Evolutionary conservation across 2,113 vertebrate species (phyloP), one percentile per base, ranked within the genome.

Genomic region (Xyliphius kryptos): DNA sequence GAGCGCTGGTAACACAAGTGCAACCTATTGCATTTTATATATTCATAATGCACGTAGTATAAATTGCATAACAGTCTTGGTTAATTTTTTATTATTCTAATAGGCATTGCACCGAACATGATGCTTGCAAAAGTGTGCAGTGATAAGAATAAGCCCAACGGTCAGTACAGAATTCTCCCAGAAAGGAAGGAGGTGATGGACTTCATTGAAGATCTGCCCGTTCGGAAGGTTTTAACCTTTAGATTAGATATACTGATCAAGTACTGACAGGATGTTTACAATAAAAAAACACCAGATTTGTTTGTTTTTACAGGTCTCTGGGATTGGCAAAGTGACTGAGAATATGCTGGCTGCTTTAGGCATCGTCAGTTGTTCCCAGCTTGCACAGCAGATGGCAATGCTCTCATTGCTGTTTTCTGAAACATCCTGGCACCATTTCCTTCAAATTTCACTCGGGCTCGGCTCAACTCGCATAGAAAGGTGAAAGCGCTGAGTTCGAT

Each of bases 91-190:
- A 44, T 54, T 60, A 1, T 19, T 50, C 15, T 20, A 75, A 17
- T 75, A 98, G 96, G 96, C 74, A 98, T 98, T 76, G 96, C 95
- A 21, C 91, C 95, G 56, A 98, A 98, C 73, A 94, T 78, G 73
- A 93, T 94, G 91, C 82, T 98, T 72, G 92, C 96, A 69, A 98
- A 98, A 80, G 91, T 98, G 67, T 97, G 93, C 86, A 98, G 95
- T 81, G 95, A 98, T 81, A 81, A 83, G 82, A 98, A 98, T 79
- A 98, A 98, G 66, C 96, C 96, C 64, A 94, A 98, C 1, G 95
- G 96, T 20, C 95, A 98, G 26, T 97, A 80, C 82, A 86, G 82
- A 69, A 90, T 98, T 77, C 56, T 78, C 13, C 73, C 90, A 32
- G 85, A 83, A 22, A 87, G 83, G 74, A 78, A 82, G 65, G 88